Conservation (phyloP, 2,113 vertebrate genomes). For the Columbina picui region DNA sequence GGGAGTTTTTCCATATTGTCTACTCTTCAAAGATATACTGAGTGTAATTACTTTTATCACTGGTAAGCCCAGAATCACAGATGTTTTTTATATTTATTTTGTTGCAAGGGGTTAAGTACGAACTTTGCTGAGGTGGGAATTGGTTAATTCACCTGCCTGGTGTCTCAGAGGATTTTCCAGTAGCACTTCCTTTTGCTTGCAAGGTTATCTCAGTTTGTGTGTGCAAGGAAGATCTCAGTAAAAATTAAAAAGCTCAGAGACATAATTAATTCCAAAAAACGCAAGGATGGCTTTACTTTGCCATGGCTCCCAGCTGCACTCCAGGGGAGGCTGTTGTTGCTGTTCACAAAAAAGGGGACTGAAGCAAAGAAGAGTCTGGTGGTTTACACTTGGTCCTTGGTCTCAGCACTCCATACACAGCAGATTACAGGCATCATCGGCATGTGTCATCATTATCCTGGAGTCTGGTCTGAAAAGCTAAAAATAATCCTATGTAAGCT, state of each 20-base stretch:
- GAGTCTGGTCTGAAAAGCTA: neutral
- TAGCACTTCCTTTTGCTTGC: neutral
- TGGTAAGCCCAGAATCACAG: neutral
- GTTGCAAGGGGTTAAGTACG: neutral
- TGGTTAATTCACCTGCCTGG: neutral
- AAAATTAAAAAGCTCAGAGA: neutral
- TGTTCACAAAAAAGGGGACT: neutral
- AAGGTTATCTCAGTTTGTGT: neutral
- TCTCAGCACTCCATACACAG: neutral
- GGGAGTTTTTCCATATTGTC: neutral
- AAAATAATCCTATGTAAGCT: slow-evolving; percentile 28
- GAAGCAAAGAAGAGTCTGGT: neutral
- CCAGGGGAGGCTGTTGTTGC: neutral
- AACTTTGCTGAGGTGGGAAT: neutral
- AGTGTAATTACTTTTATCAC: neutral
- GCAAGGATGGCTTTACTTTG: neutral
- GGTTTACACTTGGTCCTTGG: neutral
- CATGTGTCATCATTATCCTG: neutral
- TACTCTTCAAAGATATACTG: neutral
- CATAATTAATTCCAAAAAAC: neutral
- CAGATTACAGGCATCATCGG: neutral
- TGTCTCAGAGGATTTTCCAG: neutral
- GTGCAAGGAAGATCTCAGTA: neutral
- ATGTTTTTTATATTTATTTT: neutral
- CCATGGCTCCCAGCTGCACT: neutral